Percentiles rank a stretch among this genome's conserved stretches.
Evolutionary conservation across 2,888 invertebrate species (phyloP).

Genomic region (Epsilonema sp.): DNA sequence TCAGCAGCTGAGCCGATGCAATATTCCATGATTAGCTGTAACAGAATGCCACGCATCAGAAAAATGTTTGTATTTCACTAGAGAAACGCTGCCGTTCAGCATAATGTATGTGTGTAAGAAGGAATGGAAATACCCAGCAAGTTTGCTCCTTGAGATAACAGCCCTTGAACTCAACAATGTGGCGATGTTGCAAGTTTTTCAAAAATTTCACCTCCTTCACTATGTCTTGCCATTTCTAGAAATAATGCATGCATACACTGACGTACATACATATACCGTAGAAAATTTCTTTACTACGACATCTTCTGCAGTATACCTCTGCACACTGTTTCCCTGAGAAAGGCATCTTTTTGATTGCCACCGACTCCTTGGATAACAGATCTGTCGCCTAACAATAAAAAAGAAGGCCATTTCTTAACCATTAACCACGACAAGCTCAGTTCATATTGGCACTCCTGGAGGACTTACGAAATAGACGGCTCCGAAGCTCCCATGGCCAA

Average conservation of each 20-base stretch:
- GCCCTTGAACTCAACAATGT: slow-evolving; percentile 94
- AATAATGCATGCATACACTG: slow-evolving; percentile 35
- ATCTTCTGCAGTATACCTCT: slow-evolving; percentile 34
- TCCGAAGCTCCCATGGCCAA: slow-evolving; percentile 98
- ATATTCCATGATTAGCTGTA: slow-evolving; percentile 90
- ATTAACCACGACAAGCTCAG: too few relatives aligned
- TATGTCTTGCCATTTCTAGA: slow-evolving; percentile 98
- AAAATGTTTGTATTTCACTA: too few relatives aligned
- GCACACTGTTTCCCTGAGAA: slow-evolving; percentile 73
- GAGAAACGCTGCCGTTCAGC: too few relatives aligned
- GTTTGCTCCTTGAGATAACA: slow-evolving; percentile 92
- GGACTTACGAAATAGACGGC: slow-evolving; percentile 75
- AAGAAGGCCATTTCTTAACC: neutral
- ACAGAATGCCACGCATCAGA: slow-evolving; percentile 11
- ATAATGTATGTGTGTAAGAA: neutral
- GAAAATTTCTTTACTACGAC: slow-evolving; percentile 8
- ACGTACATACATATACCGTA: too few relatives aligned
- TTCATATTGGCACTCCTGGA: too few relatives aligned
- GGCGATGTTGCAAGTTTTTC: slow-evolving; percentile 75
- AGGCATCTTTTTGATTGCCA: slow-evolving; percentile 99
- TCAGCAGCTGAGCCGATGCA: slow-evolving; percentile 97
- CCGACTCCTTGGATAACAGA: slow-evolving; percentile 81
- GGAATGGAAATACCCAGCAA: slow-evolving; percentile 52
- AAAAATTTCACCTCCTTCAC: slow-evolving; percentile 94
- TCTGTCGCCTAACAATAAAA: slow-evolving; percentile 66